These are phyloP conservation scores for Podarcis cretensis DNA, from an alignment of 2,113 vertebrate genomes.

Conservation along the genomic window DNA sequence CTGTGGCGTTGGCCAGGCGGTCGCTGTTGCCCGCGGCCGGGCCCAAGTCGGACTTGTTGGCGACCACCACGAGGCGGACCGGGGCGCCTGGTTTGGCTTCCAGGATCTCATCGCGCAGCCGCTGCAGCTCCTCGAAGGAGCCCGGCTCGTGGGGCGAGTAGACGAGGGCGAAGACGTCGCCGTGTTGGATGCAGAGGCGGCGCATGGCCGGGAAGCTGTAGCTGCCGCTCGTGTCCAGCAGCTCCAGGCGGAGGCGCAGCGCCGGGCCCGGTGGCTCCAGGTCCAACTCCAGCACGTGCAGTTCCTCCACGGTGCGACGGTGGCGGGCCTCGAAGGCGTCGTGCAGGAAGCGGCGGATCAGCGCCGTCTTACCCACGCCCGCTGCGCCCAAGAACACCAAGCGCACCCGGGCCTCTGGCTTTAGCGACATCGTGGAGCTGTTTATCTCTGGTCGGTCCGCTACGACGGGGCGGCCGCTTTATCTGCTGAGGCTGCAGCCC, in stretches of 20 bases:
- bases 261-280: background rate
- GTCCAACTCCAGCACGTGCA: slow-evolving; percentile 73
- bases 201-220: slow-evolving; percentile 82
- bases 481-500: background rate
- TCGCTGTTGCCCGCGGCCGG: background rate
- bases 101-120: slow-evolving; percentile 74
- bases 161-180: slow-evolving; percentile 76
- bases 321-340: slow-evolving; percentile 72
- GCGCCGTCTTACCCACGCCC: slow-evolving; percentile 76
- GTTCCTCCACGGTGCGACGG: slow-evolving; percentile 79
- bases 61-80: slow-evolving; percentile 70
- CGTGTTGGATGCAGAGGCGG: slow-evolving; percentile 74
- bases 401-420: slow-evolving; percentile 53
- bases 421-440: background rate
- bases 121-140: slow-evolving; percentile 71
- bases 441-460: background rate
- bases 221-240: slow-evolving; percentile 80
- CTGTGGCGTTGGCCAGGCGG: slow-evolving; percentile 49
- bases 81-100: slow-evolving; percentile 50
- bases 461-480: background rate
- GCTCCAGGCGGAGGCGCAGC: slow-evolving; percentile 67
- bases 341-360: slow-evolving; percentile 76
- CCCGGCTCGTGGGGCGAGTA: slow-evolving; percentile 71
- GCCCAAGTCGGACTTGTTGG: slow-evolving; percentile 66
- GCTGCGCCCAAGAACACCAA: slow-evolving; percentile 78